phyloP scores from a whole-genome alignment of 2,888 invertebrate genomes.

The Dioctria rufipes region DNA sequence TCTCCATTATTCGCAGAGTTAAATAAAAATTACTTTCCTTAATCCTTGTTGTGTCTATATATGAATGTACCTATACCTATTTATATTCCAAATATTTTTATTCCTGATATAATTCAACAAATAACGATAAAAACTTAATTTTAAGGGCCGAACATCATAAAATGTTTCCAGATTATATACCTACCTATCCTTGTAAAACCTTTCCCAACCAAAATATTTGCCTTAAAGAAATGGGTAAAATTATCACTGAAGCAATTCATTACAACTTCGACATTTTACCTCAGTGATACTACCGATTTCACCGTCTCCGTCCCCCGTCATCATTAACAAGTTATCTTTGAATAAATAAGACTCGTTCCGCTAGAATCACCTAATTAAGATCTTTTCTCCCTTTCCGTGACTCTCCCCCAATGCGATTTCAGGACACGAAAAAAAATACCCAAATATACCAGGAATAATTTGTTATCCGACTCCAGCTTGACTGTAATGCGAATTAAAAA shows the following conservation, averaged over 20 bases:
- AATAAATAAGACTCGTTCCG: constrained; percentile 42
- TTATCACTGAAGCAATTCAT: constrained; percentile 42
- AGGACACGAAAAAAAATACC: constrained; percentile 18
- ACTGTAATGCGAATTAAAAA: constrained; percentile 57
- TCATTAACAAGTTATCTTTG: constrained; percentile 50
- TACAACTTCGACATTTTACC: constrained; percentile 33
- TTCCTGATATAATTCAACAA: not conserved
- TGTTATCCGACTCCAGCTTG: constrained; percentile 55
- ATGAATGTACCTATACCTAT: no score
- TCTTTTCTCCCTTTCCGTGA: not conserved
- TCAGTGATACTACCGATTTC: not conserved
- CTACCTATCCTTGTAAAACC: not conserved
- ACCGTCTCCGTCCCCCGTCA: no score
- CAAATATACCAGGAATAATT: constrained; percentile 48
- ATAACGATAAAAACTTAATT: not conserved
- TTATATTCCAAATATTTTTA: no score
- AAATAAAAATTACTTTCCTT: no score
- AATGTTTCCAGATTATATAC: not conserved
- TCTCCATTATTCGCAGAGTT: no score
- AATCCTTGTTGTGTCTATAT: no score
- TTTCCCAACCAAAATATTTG: not conserved
- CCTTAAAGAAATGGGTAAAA: constrained; percentile 10
- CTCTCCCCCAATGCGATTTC: not conserved
- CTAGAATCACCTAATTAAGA: constrained; percentile 50
- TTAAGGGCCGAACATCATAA: not conserved